Base-by-base conservation (phyloP, 2,113 vertebrate species). In the Calidris pygmaea region DNA sequence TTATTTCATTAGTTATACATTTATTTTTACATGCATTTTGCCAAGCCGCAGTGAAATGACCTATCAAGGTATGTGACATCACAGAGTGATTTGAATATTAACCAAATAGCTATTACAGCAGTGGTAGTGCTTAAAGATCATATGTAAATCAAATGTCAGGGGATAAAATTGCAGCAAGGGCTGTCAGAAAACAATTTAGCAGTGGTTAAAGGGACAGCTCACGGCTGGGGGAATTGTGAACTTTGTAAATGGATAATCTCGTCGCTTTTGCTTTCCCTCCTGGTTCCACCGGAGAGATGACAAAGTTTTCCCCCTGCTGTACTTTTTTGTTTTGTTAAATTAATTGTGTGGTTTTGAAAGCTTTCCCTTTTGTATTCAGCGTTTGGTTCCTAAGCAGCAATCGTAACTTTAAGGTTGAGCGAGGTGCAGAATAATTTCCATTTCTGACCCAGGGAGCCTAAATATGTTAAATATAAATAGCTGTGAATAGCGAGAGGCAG, bases 101-200 rank as follows among this genome's bases (percentile, higher is more conserved):
- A 99, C 98, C 98, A 98, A 98, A 99, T 98, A 98, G 98, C 98
- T 98, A 97, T 98, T 97, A 97, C 95, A 95, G 96, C 98, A 95
- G 97, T 96, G 97, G 96, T 97, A 92, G 97, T 98, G 98, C 99
- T 99, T 99, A 99, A 99, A 99, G 99, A 99, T 99, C 99, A 99
- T 98, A 99, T 99, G 99, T 99, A 99, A 99, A 99, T 99, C 98
- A 99, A 99, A 99, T 98, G 98, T 98, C 98, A 98, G 97, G 98
- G 98, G 98, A 98, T 98, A 97, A 98, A 98, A 98, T 98, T 98
- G 98, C 98, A 98, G 98, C 97, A 67, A 98, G 98, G 98, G 98
- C 98, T 99, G 98, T 99, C 99, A 99, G 98, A 98, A 98, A 99
- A 99, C 98, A 99, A 99, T 99, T 99, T 99, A 99, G 98, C 98